Evolutionary conservation across 2,113 vertebrate genomes (phyloP).

Genomic region (Oceanodroma tethys): DNA sequence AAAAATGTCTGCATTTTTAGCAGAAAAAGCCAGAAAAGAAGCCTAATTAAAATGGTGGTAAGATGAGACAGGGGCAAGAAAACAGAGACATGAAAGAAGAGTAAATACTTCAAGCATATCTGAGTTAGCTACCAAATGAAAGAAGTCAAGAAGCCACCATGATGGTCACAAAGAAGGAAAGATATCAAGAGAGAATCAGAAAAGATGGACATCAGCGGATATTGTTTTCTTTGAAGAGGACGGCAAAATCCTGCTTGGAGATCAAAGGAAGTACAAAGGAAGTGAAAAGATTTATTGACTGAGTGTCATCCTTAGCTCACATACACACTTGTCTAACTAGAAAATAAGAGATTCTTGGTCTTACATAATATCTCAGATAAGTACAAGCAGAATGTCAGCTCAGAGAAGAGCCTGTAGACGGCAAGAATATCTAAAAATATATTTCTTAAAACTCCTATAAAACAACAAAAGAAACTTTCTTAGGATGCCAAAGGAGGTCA

Average conservation of each 20-base stretch:
- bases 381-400: not conserved
- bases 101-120: not conserved
- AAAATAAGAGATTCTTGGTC: not conserved
- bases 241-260: not conserved
- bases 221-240: constrained; percentile 5
- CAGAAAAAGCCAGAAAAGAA: not conserved
- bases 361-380: not conserved
- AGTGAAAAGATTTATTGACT: not conserved
- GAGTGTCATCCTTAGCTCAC: not conserved
- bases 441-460: not conserved
- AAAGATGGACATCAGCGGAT: not conserved
- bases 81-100: not conserved
- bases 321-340: not conserved
- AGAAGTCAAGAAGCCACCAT: not conserved
- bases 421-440: not conserved
- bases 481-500: not conserved
- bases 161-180: not conserved
- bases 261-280: not conserved
- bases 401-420: not conserved
- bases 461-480: not conserved
- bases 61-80: not conserved
- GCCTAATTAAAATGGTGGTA: not conserved
- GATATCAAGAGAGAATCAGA: not conserved
- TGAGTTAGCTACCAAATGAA: not conserved
- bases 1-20: not conserved